Base-by-base conservation (phyloP, 2,888 invertebrate species). In the Agonopterix subpropinquella region DNA sequence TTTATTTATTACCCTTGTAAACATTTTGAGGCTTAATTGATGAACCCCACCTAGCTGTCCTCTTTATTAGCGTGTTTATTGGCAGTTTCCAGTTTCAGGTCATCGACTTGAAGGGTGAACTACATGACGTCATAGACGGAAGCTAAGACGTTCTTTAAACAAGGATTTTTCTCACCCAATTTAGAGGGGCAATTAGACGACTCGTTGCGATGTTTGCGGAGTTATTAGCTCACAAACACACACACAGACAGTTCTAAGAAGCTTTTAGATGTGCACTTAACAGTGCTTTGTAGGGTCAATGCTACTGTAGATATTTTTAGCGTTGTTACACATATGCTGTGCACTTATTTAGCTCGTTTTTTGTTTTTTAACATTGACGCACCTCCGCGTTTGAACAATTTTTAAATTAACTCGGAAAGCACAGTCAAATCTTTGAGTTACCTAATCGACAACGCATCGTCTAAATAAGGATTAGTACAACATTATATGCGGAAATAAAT, bases 161-260 rank as follows among this genome's bases (percentile, higher is more conserved):
- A 63, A 58, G 53, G 55, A 62, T 70, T 75, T 74, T 76, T 73
- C 70, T 69, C 75, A 69, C 71, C 72, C 64, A 73, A 78, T 81
- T 80, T 61, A 70, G 59, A 68, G 60, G 66, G 67, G 61, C 67
- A 81, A 80, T 82, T 81, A 82, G 73, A 69, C 63, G 63, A 64
- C 56, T 62, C 58, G 62, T 69, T 67, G 66, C 58, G 67, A 65
- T 79, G 76, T 77, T 79, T 71, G 67, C 63, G 53, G 56, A 56
- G 51, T 64, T 57, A 63, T 70, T 73, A 71, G 28, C 28, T 56
- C 61, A 62, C 58, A 60, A 55, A 54, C 53, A 55, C 61, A 63
- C 59, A 56, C 62, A 47, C 43, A 46, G 52, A 51, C 51, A 49
- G 13, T 57, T 60, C 57, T 54, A 44, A 53, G 61, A 57, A 59